Evolutionary conservation across 2,888 invertebrate genomes (phyloP).

Genomic region (Neoaliturus tenellus): DNA sequence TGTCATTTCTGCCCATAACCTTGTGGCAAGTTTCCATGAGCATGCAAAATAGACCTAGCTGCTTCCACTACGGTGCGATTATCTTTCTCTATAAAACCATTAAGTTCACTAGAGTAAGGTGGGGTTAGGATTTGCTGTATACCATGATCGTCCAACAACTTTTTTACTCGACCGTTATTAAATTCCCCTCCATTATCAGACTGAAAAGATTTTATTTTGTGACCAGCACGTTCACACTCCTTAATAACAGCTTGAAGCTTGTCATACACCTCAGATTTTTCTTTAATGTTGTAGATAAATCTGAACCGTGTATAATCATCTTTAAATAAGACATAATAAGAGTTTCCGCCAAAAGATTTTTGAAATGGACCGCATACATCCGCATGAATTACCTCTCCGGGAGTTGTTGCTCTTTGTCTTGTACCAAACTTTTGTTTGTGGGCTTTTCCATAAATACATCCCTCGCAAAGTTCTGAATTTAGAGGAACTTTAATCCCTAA

Average conservation of each 20-base stretch:
- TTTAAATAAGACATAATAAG: conserved; percentile 14
- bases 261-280: neutral
- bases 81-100: conserved; percentile 28
- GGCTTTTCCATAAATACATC: too few species aligned
- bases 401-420: conserved; percentile 1
- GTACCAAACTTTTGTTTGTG: conserved; percentile 15
- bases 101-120: conserved; percentile 20
- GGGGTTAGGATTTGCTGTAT: conserved; percentile 15
- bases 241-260: conserved; percentile 7
- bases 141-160: neutral
- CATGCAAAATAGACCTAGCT: conserved; percentile 3
- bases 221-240: neutral
- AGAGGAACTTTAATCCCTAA: too few species aligned
- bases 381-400: conserved; percentile 5
- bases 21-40: conserved; percentile 19
- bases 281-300: neutral
- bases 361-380: neutral
- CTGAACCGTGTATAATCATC: neutral
- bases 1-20: conserved; percentile 20
- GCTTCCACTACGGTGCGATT: conserved; percentile 5
- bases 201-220: neutral
- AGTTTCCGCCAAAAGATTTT: neutral
- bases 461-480: neutral
- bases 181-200: conserved; percentile 19
- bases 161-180: neutral